Conservation (phyloP, 2,113 vertebrate genomes). For the Pangasianodon gigas region DNA sequence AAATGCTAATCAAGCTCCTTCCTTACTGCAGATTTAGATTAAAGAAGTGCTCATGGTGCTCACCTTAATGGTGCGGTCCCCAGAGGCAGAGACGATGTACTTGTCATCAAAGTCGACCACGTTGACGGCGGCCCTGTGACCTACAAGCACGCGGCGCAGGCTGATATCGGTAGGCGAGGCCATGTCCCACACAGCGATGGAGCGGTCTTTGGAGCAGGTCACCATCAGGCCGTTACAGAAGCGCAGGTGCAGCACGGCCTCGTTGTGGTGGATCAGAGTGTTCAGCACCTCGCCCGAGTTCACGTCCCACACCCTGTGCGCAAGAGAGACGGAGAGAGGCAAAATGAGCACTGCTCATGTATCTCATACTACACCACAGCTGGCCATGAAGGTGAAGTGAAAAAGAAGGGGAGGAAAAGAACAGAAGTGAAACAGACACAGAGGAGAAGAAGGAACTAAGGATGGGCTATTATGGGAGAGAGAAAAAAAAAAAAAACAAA, state of each 20-base stretch:
- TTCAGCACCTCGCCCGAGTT: constrained; percentile 95
- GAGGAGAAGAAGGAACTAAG: neutral
- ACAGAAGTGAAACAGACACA: neutral
- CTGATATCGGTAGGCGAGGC: constrained; percentile 97
- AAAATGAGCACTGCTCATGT: neutral
- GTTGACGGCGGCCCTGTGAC: constrained; percentile 94
- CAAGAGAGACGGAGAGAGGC: neutral
- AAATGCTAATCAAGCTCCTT: neutral
- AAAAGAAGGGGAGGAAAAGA: no score
- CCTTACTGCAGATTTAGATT: neutral
- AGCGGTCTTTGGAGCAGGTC: constrained; percentile 97
- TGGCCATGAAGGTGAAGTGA: neutral
- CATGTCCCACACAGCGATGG: constrained; percentile 99
- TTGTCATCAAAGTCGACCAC: constrained; percentile 98
- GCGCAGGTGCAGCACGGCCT: constrained; percentile 93
- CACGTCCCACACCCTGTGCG: constrained; percentile 92
- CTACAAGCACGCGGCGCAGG: constrained; percentile 91
- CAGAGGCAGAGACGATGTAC: constrained; percentile 96
- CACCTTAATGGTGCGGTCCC: constrained; percentile 97
- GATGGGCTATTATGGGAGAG: constrained; percentile 47
- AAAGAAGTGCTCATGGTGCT: constrained; percentile 34
- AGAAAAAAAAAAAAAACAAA: constrained; percentile 59
- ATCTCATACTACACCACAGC: neutral
- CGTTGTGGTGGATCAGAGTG: constrained; percentile 96
- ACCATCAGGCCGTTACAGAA: constrained; percentile 98